These are phyloP conservation scores for Aradus depressus DNA, from an alignment of 2,888 invertebrate species.

Conservation along the genomic window DNA sequence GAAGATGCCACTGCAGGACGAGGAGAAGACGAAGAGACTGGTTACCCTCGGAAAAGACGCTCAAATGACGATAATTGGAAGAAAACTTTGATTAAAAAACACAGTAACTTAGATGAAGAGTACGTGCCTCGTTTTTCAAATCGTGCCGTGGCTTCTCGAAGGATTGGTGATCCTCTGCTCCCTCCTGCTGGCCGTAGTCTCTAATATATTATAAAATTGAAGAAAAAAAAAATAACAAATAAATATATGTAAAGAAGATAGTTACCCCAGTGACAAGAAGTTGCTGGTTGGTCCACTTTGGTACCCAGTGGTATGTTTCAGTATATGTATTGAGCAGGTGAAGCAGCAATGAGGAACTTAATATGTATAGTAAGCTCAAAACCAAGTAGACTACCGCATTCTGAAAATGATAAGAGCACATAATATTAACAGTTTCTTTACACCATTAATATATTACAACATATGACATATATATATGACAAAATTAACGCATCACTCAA, in stretches of 20 bases:
- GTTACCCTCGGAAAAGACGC: too few species aligned
- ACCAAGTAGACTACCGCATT: slow-evolving; percentile 62
- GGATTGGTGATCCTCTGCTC: too few species aligned
- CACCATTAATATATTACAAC: slow-evolving; percentile 8
- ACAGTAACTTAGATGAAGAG: not conserved
- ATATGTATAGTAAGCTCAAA: slow-evolving; percentile 58
- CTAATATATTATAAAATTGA: too few species aligned
- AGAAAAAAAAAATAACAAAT: not conserved
- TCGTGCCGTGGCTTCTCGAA: too few species aligned
- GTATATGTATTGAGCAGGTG: slow-evolving; percentile 44
- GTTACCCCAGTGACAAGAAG: slow-evolving; percentile 53
- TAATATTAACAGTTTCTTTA: slow-evolving; percentile 10
- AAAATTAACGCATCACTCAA: too few species aligned
- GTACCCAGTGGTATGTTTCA: slow-evolving; percentile 56
- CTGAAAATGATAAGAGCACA: slow-evolving; percentile 37
- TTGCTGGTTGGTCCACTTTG: slow-evolving; percentile 59
- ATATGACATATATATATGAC: slow-evolving; percentile 14
- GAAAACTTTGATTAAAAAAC: not conserved
- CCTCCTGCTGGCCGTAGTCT: too few species aligned
- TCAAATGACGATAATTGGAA: not conserved
- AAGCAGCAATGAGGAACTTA: slow-evolving; percentile 56
- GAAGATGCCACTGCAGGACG: too few species aligned
- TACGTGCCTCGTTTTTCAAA: too few species aligned
- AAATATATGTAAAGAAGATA: slow-evolving; percentile 20
- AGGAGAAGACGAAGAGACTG: too few species aligned